phyloP scores from a whole-genome alignment of 2,113 vertebrate species.

The Gallinago paraguaiae region DNA sequence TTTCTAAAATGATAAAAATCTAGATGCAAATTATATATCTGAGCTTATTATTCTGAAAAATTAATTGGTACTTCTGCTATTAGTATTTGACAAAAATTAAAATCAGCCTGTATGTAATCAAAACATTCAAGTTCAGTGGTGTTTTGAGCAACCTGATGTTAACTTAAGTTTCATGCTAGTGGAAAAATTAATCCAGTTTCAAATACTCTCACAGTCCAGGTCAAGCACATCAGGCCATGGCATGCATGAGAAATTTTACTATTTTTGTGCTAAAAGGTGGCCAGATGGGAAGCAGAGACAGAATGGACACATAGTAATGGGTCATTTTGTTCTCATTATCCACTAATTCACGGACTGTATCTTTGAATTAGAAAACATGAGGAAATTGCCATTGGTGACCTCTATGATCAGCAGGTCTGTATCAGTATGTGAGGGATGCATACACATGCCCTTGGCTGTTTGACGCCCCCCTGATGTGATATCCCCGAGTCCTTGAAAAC shows the following conservation, averaged over 20 bases:
- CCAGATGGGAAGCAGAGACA: neutral
- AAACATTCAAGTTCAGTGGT: neutral
- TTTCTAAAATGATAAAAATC: neutral
- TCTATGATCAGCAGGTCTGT: neutral
- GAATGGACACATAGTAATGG: neutral
- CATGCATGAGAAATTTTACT: neutral
- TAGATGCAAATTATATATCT: neutral
- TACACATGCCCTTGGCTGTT: neutral
- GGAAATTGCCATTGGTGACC: neutral
- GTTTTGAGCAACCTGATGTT: neutral
- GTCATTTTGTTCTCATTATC: neutral
- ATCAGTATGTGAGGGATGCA: neutral
- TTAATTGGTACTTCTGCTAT: neutral
- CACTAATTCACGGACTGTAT: neutral
- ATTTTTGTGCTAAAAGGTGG: neutral
- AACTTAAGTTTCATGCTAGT: neutral
- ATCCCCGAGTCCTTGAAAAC: neutral
- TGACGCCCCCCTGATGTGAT: neutral
- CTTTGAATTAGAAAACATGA: neutral
- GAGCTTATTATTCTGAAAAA: neutral
- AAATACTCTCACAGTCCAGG: neutral
- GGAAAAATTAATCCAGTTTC: neutral
- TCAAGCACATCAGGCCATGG: neutral
- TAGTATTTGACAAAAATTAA: neutral
- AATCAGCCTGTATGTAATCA: neutral